A percentile compares a stretch with the other conserved stretches of the same genome.
These are phyloP conservation scores for Geotrupes spiniger DNA, from an alignment of 2,888 invertebrate species.

Conservation along the genomic window DNA sequence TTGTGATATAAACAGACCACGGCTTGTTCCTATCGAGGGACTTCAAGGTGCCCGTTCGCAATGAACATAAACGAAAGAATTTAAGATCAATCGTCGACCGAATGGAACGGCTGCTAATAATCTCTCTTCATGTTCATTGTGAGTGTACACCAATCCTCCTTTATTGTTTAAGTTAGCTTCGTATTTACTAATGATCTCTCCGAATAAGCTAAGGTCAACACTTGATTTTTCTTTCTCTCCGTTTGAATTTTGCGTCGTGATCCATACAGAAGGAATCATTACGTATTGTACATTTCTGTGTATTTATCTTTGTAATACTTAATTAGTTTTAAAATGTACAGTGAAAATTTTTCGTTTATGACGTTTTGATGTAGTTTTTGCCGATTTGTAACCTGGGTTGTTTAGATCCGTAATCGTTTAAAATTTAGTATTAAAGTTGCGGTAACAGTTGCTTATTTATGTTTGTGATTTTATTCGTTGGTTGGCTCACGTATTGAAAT, in stretches of 20 bases:
- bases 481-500: too few relatives aligned
- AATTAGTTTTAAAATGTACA: constrained; percentile 20
- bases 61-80: not conserved
- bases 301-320: constrained; percentile 21
- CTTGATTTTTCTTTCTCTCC: constrained; percentile 17
- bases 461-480: too few relatives aligned
- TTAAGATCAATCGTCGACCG: not conserved
- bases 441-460: too few relatives aligned
- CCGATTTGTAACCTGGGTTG: too few relatives aligned
- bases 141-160: not conserved
- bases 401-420: too few relatives aligned
- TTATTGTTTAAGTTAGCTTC: constrained; percentile 18
- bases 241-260: constrained; percentile 14
- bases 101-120: too few relatives aligned
- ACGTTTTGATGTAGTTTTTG: not conserved
- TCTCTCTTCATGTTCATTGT: too few relatives aligned
- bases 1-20: constrained; percentile 48
- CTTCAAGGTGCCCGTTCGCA: constrained; percentile 40
- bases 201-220: constrained; percentile 33
- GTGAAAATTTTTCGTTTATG: constrained; percentile 4
- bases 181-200: constrained; percentile 43
- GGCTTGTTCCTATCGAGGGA: constrained; percentile 48
- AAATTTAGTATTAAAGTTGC: too few relatives aligned
- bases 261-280: not conserved
- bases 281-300: constrained; percentile 14